phyloP scores from a whole-genome alignment of 1,140 invertebrate species.

The Elymnias hypermnestra region DNA sequence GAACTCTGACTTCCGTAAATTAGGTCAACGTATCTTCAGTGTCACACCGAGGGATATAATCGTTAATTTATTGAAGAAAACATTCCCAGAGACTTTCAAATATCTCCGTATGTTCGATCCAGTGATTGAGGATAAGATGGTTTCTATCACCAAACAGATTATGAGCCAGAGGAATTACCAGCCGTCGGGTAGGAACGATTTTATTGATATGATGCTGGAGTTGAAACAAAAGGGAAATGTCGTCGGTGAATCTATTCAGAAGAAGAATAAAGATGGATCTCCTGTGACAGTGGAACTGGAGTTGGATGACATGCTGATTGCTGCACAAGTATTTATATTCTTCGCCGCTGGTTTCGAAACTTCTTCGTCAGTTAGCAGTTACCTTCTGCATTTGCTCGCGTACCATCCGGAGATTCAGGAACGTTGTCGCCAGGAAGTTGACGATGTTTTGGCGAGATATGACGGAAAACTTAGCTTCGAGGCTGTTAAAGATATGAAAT shows the following conservation, averaged over 20 bases:
- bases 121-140: slow-evolving; percentile 4
- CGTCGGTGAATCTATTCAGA: slow-evolving; percentile 15
- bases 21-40: slow-evolving; percentile 13
- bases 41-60: slow-evolving; percentile 1
- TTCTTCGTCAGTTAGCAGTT: slow-evolving; percentile 14
- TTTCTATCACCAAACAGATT: slow-evolving; percentile 9
- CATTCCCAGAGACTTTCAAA: slow-evolving; percentile 3
- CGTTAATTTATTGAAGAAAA: background rate
- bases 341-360: slow-evolving; percentile 22
- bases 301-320: slow-evolving; percentile 9
- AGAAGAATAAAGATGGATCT: slow-evolving; percentile 2
- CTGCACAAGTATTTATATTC: slow-evolving; percentile 20
- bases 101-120: slow-evolving; percentile 5
- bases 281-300: slow-evolving; percentile 12
- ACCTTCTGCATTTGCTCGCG: slow-evolving; percentile 10
- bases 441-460: slow-evolving; percentile 11
- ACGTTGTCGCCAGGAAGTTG: slow-evolving; percentile 10
- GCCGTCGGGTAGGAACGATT: slow-evolving; percentile 20
- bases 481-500: slow-evolving; percentile 19
- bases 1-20: slow-evolving; percentile 16
- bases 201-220: slow-evolving; percentile 22
- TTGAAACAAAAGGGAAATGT: slow-evolving; percentile 14
- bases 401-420: slow-evolving; percentile 11
- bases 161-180: slow-evolving; percentile 12
- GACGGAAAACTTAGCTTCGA: slow-evolving; percentile 17